phyloP scores from a whole-genome alignment of 2,888 invertebrate species.

The Cerastis rubricosa region DNA sequence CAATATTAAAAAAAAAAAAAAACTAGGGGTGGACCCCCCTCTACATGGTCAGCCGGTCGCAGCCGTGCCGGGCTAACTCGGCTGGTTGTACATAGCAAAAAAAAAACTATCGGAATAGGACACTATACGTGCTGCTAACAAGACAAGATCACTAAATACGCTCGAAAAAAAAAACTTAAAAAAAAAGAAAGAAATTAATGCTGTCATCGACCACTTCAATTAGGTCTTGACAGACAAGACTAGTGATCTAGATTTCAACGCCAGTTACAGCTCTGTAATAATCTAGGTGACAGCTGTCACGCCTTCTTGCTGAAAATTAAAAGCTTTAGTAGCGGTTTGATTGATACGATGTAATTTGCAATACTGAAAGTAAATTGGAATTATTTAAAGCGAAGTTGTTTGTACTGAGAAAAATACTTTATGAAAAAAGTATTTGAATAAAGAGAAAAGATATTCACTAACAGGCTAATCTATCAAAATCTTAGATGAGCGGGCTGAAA shows the following conservation, averaged over 20 bases:
- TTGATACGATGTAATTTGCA: slow-evolving; percentile 38
- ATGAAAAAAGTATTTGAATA: neutral
- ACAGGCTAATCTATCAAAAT: neutral
- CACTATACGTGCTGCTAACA: too few species aligned
- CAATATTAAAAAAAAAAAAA: neutral
- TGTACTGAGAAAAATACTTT: neutral
- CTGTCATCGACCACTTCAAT: slow-evolving; percentile 32
- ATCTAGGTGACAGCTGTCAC: slow-evolving; percentile 27
- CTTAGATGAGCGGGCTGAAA: neutral
- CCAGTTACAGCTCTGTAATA: slow-evolving; percentile 44
- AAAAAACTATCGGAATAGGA: too few species aligned
- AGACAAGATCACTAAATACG: neutral
- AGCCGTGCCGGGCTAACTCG: slow-evolving; percentile 21
- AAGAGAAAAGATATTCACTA: neutral
- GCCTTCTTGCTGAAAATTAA: slow-evolving; percentile 28
- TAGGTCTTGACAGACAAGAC: slow-evolving; percentile 19
- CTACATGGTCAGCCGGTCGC: slow-evolving; percentile 25
- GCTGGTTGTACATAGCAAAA: slow-evolving; percentile 14
- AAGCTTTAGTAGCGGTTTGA: slow-evolving; percentile 26
- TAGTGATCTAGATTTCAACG: slow-evolving; percentile 29
- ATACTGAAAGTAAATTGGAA: slow-evolving; percentile 26
- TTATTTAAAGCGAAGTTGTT: slow-evolving; percentile 46
- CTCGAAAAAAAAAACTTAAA: neutral
- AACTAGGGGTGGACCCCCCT: slow-evolving; percentile 16
- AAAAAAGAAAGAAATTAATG: neutral